A percentile compares a stretch with the other conserved stretches of the same genome.
Evolutionary conservation across 1,140 invertebrate genomes (phyloP).

Genomic region (Leptinotarsa lineolata): DNA sequence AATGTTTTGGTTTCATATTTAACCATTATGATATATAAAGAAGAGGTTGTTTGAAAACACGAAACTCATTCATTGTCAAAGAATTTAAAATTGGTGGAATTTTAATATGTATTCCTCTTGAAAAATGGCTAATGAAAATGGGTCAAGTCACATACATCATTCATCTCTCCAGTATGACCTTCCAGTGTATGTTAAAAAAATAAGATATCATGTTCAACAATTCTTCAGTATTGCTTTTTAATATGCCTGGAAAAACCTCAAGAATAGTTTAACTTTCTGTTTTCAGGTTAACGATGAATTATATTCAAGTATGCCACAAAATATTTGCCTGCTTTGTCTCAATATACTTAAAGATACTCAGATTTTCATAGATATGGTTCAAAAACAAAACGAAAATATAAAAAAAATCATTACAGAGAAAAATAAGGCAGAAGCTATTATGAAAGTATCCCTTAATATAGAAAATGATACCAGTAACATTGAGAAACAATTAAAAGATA

Average conservation of each 20-base stretch:
- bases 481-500: background rate
- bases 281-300: slow-evolving; percentile 5
- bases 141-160: too few species aligned
- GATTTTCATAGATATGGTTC: slow-evolving; percentile 6
- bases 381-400: background rate
- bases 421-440: background rate
- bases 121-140: too few species aligned
- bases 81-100: too few species aligned
- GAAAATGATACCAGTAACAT: background rate
- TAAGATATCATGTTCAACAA: too few species aligned
- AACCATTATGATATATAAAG: too few species aligned
- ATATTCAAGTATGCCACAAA: background rate
- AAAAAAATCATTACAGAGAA: background rate
- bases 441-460: background rate
- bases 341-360: background rate
- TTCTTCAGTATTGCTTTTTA: too few species aligned
- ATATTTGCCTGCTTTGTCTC: background rate
- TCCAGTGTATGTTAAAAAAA: too few species aligned
- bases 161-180: too few species aligned
- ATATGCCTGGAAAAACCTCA: background rate
- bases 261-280: background rate
- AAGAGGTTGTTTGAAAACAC: too few species aligned
- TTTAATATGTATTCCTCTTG: too few species aligned
- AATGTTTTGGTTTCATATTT: too few species aligned
- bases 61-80: too few species aligned